phyloP scores from a whole-genome alignment of 2,888 invertebrate genomes.

The Palloptera scutellata region DNA sequence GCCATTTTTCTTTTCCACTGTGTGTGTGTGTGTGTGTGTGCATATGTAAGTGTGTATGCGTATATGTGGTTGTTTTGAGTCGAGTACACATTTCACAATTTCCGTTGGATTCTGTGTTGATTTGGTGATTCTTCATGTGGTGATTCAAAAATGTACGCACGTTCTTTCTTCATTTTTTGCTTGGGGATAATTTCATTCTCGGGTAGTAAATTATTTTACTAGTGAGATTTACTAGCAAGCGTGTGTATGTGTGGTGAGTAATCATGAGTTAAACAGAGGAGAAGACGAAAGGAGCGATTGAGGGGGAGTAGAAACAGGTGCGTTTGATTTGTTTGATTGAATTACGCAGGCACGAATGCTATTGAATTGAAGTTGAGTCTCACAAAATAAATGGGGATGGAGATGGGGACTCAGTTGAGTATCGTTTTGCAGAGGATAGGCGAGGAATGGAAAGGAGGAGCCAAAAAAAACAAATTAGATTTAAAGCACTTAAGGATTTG shows the following conservation, averaged over 20 bases:
- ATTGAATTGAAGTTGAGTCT: constrained; percentile 2
- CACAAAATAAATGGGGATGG: neutral
- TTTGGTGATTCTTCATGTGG: neutral
- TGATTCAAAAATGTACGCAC: constrained; percentile 10
- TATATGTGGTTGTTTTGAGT: too few species aligned
- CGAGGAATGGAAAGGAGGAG: too few species aligned
- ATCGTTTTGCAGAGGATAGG: too few species aligned
- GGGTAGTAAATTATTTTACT: constrained; percentile 14
- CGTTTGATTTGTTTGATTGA: constrained; percentile 41
- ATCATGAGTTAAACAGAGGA: neutral
- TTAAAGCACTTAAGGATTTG: too few species aligned
- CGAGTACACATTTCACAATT: too few species aligned
- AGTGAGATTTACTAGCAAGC: neutral
- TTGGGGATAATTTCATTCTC: constrained; percentile 1
- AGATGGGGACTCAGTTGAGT: too few species aligned
- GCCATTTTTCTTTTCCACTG: neutral
- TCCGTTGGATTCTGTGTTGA: neutral
- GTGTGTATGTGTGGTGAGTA: neutral
- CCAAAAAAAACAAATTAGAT: too few species aligned
- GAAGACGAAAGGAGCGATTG: neutral
- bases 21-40: too few species aligned
- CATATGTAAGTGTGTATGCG: too few species aligned
- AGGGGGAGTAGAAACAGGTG: constrained; percentile 20
- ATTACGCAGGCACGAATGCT: constrained; percentile 34
- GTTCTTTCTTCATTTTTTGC: neutral